phyloP scores from a whole-genome alignment of 2,888 invertebrate species.

The Anagyrus pseudococci region DNA sequence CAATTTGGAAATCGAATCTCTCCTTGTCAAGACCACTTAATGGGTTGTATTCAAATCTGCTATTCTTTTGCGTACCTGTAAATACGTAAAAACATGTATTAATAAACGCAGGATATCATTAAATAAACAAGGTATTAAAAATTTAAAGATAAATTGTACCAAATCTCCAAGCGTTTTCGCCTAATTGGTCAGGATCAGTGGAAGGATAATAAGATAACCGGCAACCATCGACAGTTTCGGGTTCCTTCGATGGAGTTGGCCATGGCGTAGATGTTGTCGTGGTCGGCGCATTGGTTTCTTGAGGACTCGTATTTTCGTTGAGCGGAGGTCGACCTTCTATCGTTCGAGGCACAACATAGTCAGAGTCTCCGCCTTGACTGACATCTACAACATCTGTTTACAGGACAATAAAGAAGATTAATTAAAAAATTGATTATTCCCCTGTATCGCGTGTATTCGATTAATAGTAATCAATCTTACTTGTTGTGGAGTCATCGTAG shows the following conservation, averaged over 20 bases:
- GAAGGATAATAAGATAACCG: constrained; percentile 66
- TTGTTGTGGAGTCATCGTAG: constrained; percentile 18
- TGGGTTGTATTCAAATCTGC: constrained; percentile 75
- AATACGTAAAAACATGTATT: constrained; percentile 25
- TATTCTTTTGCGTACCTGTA: constrained; percentile 71
- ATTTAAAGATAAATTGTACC: constrained; percentile 61
- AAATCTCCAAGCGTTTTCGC: constrained; percentile 69
- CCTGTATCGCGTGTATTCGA: no score
- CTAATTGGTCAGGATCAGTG: constrained; percentile 62
- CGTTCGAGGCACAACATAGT: constrained; percentile 7
- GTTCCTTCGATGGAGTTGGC: constrained; percentile 42
- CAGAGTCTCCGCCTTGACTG: constrained; percentile 23
- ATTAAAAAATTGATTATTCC: no score
- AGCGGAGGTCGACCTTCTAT: constrained; percentile 18
- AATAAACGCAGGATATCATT: neutral
- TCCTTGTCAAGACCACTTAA: constrained; percentile 67
- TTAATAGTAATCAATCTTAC: constrained; percentile 12
- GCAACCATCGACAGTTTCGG: constrained; percentile 58
- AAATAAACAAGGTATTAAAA: neutral
- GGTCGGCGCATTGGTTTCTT: constrained; percentile 53
- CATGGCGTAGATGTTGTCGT: constrained; percentile 42
- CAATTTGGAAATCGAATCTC: constrained; percentile 77
- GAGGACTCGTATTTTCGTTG: constrained; percentile 10
- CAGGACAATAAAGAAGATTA: no score
- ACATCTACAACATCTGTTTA: constrained; percentile 37